A percentile compares a stretch with the other conserved stretches of the same genome.
These are phyloP conservation scores for Aphaenogaster rudis DNA, from an alignment of 1,140 invertebrate species.

Conservation along the genomic window DNA sequence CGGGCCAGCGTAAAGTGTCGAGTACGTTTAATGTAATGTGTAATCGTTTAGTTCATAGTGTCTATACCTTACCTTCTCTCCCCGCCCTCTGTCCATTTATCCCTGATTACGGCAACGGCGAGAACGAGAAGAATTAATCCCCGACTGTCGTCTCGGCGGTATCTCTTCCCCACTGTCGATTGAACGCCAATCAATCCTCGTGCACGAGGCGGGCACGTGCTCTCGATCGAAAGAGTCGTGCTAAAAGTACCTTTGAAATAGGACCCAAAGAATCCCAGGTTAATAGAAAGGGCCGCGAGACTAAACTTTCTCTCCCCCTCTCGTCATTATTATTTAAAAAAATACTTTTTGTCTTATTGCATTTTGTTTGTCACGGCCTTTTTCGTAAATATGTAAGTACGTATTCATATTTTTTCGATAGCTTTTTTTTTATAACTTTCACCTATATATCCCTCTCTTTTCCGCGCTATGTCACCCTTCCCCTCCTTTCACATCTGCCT, in stretches of 20 bases:
- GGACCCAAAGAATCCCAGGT: conserved; percentile 76
- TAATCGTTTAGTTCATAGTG: conserved; percentile 83
- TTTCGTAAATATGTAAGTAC: conserved; percentile 63
- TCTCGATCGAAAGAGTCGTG: conserved; percentile 66
- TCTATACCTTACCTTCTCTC: conserved; percentile 69
- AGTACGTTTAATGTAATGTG: conserved; percentile 80
- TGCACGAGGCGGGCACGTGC: conserved; percentile 56
- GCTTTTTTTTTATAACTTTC: conserved; percentile 25
- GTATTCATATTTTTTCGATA: conserved; percentile 44
- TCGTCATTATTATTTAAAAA: conserved; percentile 1
- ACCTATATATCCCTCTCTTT: neutral
- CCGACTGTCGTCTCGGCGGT: conserved; percentile 57
- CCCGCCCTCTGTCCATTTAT: conserved; percentile 41
- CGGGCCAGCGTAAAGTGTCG: conserved; percentile 65
- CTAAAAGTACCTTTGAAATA: conserved; percentile 77
- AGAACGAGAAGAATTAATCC: conserved; percentile 72
- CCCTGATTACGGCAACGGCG: conserved; percentile 61
- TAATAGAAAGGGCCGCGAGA: conserved; percentile 66
- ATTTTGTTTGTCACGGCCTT: conserved; percentile 38
- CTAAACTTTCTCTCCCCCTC: conserved; percentile 55
- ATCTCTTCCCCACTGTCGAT: conserved; percentile 57
- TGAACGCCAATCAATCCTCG: conserved; percentile 64
- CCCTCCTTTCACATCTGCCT: conserved; percentile 4
- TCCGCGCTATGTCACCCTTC: conserved; percentile 14
- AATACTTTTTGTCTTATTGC: neutral